Evolutionary conservation across 1,140 invertebrate genomes (phyloP).

Genomic region (Drosophila leontia): DNA sequence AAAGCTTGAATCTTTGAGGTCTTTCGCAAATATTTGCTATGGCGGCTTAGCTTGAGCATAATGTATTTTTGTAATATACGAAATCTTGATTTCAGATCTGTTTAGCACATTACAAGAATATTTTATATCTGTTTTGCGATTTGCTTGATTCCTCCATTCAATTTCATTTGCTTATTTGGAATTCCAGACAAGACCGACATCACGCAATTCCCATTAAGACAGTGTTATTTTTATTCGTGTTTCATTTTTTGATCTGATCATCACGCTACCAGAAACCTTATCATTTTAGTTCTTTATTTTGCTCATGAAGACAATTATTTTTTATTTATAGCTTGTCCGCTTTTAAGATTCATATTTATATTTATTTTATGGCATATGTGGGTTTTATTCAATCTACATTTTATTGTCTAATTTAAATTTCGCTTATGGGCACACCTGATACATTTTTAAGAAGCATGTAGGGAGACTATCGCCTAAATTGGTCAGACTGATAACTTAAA

Average conservation of each 20-base stretch:
- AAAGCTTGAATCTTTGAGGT: slow-evolving; percentile 31
- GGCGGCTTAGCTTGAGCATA: background rate
- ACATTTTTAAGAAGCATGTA: background rate
- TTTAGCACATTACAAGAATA: slow-evolving; percentile 1
- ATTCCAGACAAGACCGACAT: slow-evolving; percentile 1
- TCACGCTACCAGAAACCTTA: background rate
- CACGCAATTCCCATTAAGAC: slow-evolving; percentile 7
- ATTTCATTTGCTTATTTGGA: slow-evolving; percentile 6
- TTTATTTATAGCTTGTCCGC: background rate
- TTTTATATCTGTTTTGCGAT: background rate
- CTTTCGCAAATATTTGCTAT: slow-evolving; percentile 7
- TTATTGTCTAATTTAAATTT: background rate
- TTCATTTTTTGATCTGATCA: slow-evolving; percentile 7
- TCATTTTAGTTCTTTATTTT: slow-evolving; percentile 5
- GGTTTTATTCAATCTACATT: background rate
- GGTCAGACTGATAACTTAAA: slow-evolving; percentile 1
- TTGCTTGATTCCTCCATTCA: background rate
- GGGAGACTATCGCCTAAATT: slow-evolving; percentile 14
- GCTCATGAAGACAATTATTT: background rate
- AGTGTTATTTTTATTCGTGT: slow-evolving; percentile 13
- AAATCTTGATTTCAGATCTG: slow-evolving; percentile 2
- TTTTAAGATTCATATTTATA: background rate
- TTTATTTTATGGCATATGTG: background rate
- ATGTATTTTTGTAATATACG: slow-evolving; percentile 5
- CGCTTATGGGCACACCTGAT: background rate